A percentile compares a stretch with the other conserved stretches of the same genome.
Conservation (phyloP, 2,888 invertebrate species). For the Pimpla rufipes region DNA sequence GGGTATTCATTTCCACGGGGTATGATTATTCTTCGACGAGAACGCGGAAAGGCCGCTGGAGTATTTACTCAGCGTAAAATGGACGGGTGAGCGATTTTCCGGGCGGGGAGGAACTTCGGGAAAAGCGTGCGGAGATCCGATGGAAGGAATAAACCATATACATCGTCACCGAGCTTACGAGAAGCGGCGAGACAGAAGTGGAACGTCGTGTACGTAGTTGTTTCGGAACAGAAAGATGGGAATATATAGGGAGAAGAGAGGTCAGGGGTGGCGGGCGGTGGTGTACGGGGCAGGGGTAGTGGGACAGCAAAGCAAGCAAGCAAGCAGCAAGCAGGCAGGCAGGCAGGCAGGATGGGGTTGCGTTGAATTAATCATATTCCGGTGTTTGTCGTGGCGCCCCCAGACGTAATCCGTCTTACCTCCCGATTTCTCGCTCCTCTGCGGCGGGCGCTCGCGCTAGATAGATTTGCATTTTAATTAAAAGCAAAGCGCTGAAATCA, state of each 20-base stretch:
- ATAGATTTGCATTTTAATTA: constrained; percentile 88
- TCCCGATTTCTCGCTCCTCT: constrained; percentile 79
- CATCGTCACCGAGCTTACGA: constrained; percentile 35
- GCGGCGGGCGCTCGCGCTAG: constrained; percentile 71
- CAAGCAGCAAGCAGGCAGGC: constrained; percentile 74
- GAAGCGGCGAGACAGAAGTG: constrained; percentile 32
- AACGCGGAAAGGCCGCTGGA: neutral
- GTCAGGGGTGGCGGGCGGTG: constrained; percentile 59
- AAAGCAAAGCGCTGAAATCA: constrained; percentile 88
- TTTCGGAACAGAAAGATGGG: constrained; percentile 32
- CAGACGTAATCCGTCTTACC: constrained; percentile 85
- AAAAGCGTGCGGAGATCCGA: constrained; percentile 9
- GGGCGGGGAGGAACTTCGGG: neutral
- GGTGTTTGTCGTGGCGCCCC: constrained; percentile 85
- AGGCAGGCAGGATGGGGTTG: constrained; percentile 81
- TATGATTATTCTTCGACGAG: too few relatives aligned
- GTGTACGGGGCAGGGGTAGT: constrained; percentile 59
- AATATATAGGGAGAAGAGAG: constrained; percentile 53
- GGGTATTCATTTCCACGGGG: too few relatives aligned
- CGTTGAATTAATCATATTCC: constrained; percentile 85
- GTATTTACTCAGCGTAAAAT: neutral
- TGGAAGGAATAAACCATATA: constrained; percentile 39
- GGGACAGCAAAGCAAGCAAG: constrained; percentile 72
- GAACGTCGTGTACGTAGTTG: constrained; percentile 38
- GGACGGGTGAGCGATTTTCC: neutral